Conservation (phyloP, 2,888 invertebrate genomes). For the Eupithecia vulgata region DNA sequence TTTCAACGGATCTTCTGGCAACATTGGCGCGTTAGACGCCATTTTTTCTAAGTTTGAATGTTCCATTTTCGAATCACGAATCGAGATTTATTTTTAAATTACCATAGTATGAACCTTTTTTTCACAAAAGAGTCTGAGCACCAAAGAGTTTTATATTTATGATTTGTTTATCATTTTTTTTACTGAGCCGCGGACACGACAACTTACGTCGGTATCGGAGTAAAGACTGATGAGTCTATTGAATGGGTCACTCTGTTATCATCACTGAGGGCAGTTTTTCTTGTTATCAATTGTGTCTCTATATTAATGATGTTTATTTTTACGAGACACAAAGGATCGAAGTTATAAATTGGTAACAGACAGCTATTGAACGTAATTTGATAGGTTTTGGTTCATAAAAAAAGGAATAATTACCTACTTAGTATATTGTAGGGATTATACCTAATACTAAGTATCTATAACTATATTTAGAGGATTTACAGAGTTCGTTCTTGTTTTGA, state of each 20-base stretch:
- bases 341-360: neutral
- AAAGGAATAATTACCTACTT: too few relatives aligned
- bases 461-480: too few relatives aligned
- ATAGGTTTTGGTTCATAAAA: neutral
- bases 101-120: slow-evolving; percentile 2
- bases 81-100: slow-evolving; percentile 17
- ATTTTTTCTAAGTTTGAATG: slow-evolving; percentile 53
- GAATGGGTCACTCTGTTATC: slow-evolving; percentile 30
- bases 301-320: slow-evolving; percentile 28
- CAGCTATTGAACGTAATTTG: neutral
- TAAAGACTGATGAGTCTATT: slow-evolving; percentile 18
- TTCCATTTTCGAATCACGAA: slow-evolving; percentile 51
- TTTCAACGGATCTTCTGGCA: slow-evolving; percentile 50
- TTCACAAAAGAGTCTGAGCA: neutral
- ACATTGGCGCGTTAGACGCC: slow-evolving; percentile 53
- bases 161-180: slow-evolving; percentile 13
- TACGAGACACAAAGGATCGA: neutral
- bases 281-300: slow-evolving; percentile 28
- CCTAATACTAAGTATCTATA: too few relatives aligned
- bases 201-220: slow-evolving; percentile 18
- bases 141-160: neutral
- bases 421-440: too few relatives aligned
- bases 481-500: neutral
- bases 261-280: slow-evolving; percentile 26
- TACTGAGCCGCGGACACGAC: slow-evolving; percentile 20